Evolutionary conservation across 2,888 invertebrate species (phyloP).

Genomic region (Epicampocera succincta): DNA sequence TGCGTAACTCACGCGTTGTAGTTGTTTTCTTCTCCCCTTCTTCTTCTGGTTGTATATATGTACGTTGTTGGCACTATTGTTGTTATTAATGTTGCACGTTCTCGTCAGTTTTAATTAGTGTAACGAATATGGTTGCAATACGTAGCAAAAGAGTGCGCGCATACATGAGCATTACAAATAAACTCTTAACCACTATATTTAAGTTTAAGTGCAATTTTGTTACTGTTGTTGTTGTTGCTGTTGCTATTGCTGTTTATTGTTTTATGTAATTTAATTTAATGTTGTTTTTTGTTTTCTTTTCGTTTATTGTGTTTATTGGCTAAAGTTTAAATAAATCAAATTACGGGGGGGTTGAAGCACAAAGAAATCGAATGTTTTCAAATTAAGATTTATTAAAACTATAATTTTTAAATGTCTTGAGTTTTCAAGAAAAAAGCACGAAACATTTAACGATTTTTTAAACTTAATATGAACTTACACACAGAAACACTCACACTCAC

Average conservation of each 20-base stretch:
- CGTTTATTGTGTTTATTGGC: slow-evolving; percentile 62
- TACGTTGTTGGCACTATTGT: slow-evolving; percentile 65
- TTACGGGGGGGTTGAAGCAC: not conserved
- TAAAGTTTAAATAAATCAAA: slow-evolving; percentile 58
- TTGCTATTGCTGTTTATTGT: slow-evolving; percentile 7
- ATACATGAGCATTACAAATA: slow-evolving; percentile 57
- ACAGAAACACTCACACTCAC: no score
- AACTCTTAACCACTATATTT: slow-evolving; percentile 60
- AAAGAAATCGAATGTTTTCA: slow-evolving; percentile 3
- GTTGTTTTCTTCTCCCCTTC: not conserved
- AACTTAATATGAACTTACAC: no score
- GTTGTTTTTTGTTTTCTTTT: slow-evolving; percentile 42
- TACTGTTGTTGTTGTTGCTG: slow-evolving; percentile 18
- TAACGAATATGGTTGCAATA: slow-evolving; percentile 59
- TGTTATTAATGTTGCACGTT: slow-evolving; percentile 70
- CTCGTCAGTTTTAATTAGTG: slow-evolving; percentile 70
- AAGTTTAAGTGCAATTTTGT: slow-evolving; percentile 63
- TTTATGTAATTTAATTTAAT: slow-evolving; percentile 18
- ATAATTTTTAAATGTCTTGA: not conserved
- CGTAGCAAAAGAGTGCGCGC: slow-evolving; percentile 31
- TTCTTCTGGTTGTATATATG: slow-evolving; percentile 17
- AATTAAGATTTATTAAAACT: not conserved
- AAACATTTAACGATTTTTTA: no score
- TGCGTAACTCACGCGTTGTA: slow-evolving; percentile 68
- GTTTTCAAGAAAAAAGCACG: not conserved